phyloP scores from a whole-genome alignment of 37 sponge, comb jelly and placozoan species.

The Axinella damicornis region DNA sequence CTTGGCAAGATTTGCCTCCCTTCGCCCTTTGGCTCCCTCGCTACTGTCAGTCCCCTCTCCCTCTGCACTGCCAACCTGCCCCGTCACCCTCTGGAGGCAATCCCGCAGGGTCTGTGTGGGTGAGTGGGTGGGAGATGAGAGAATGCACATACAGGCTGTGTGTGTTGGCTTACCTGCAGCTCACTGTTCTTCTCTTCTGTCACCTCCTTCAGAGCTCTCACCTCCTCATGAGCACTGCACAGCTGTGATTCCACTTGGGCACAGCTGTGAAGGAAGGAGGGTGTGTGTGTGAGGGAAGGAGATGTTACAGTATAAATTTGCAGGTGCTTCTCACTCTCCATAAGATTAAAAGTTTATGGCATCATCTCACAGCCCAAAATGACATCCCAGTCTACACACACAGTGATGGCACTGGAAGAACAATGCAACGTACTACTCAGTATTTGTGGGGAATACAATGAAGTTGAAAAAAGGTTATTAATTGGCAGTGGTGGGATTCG shows the following conservation, averaged over 20 bases:
- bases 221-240: background rate
- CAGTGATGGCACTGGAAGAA: no score
- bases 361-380: no score
- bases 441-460: no score
- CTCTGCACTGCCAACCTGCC: slow-evolving; percentile 6
- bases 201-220: background rate
- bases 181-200: slow-evolving; percentile 42
- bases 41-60: background rate
- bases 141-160: background rate
- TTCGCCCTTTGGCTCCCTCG: background rate
- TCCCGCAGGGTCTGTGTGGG: slow-evolving; percentile 38
- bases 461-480: no score
- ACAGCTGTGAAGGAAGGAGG: slow-evolving; percentile 18
- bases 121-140: no score
- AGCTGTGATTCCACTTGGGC: slow-evolving; percentile 2
- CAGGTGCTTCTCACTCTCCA: no score
- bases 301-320: no score
- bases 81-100: slow-evolving; percentile 45
- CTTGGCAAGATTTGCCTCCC: slow-evolving; percentile 36
- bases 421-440: no score
- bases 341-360: no score
- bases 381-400: no score
- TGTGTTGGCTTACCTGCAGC: slow-evolving; percentile 24
- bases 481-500: no score
- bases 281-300: background rate